A percentile compares a stretch with the other conserved stretches of the same genome.
phyloP scores from a whole-genome alignment of 2,888 invertebrate genomes.

The Ochropleura plecta region DNA sequence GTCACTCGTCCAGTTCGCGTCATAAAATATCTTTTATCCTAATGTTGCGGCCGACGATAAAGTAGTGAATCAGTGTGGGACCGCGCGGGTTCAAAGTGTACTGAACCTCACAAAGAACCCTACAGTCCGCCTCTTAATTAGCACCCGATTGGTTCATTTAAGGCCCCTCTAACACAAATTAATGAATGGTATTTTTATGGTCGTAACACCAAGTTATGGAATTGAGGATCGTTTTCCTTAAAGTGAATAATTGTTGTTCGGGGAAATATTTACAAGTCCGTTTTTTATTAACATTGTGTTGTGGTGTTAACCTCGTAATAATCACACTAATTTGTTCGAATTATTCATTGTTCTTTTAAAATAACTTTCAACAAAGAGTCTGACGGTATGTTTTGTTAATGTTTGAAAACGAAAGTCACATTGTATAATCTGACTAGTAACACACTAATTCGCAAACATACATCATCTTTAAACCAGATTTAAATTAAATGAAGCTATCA shows the following conservation, averaged over 20 bases:
- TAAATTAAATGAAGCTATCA: conserved; percentile 41
- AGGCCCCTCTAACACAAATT: conserved; percentile 51
- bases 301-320: conserved; percentile 36
- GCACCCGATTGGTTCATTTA: conserved; percentile 70
- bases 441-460: conserved; percentile 29
- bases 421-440: conserved; percentile 16
- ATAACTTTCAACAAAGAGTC: conserved; percentile 33
- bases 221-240: conserved; percentile 48
- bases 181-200: conserved; percentile 57
- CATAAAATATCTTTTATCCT: conserved; percentile 60
- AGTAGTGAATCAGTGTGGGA: conserved; percentile 67
- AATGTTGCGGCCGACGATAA: conserved; percentile 61
- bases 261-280: conserved; percentile 40
- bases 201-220: conserved; percentile 27
- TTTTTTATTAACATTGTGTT: conserved; percentile 35
- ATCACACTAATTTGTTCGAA: conserved; percentile 38
- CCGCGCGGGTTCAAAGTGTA: conserved; percentile 74
- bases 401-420: background rate
- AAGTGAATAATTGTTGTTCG: conserved; percentile 60
- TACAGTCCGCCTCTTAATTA: conserved; percentile 76
- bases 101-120: conserved; percentile 77
- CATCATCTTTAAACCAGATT: conserved; percentile 32
- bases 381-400: conserved; percentile 18
- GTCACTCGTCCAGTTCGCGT: conserved; percentile 38
- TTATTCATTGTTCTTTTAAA: conserved; percentile 33